Percentiles rank a stretch among this genome's conserved stretches.
phyloP scores from a whole-genome alignment of 2,888 invertebrate genomes.

The Drosophila mettleri region DNA sequence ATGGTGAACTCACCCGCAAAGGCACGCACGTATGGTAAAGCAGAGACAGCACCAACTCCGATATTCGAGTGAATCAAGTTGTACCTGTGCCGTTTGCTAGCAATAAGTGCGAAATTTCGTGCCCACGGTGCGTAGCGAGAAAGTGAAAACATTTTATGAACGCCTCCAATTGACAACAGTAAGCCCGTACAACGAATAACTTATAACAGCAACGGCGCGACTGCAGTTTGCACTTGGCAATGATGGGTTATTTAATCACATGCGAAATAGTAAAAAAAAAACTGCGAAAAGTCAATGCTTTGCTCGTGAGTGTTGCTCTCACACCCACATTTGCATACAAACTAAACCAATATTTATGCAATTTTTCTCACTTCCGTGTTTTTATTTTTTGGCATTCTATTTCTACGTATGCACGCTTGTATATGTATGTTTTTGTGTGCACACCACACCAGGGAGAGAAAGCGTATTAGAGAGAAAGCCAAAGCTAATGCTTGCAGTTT shows the following conservation, averaged over 20 bases:
- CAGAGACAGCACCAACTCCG: conserved; percentile 38
- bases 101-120: conserved; percentile 63
- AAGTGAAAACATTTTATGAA: conserved; percentile 79
- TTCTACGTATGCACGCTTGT: conserved; percentile 26
- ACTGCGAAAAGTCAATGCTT: conserved; percentile 68
- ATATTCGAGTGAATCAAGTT: conserved; percentile 40
- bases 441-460: conserved; percentile 56
- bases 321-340: conserved; percentile 27
- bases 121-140: conserved; percentile 68
- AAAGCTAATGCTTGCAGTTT: conserved; percentile 21
- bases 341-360: conserved; percentile 61
- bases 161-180: conserved; percentile 58
- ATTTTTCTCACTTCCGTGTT: conserved; percentile 65
- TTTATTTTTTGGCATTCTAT: conserved; percentile 59
- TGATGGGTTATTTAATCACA: conserved; percentile 69
- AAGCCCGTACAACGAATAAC: conserved; percentile 24
- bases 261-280: conserved; percentile 31
- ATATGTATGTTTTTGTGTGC: conserved; percentile 15
- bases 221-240: conserved; percentile 64
- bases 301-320: conserved; percentile 23
- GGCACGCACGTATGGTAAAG: conserved; percentile 41
- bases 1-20: conserved; percentile 62
- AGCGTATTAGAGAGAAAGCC: conserved; percentile 72
- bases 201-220: conserved; percentile 30
- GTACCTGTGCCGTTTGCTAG: conserved; percentile 38